A percentile compares a stretch with the other conserved stretches of the same genome.
These are phyloP conservation scores for Picus viridis DNA, from an alignment of 2,797 vertebrate species.

Conservation along the genomic window DNA sequence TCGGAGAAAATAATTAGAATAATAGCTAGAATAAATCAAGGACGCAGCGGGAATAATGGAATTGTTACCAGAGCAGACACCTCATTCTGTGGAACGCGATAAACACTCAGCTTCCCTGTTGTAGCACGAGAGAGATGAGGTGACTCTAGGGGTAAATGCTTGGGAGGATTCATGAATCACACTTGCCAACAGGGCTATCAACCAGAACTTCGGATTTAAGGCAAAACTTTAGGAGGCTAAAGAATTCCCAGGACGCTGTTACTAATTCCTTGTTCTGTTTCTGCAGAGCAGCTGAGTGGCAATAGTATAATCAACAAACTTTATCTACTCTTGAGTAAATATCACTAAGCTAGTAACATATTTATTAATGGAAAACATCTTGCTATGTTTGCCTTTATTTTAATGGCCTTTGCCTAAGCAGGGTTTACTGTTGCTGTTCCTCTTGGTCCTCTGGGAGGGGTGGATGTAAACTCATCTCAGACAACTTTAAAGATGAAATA, in stretches of 20 bases:
- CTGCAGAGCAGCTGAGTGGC: neutral
- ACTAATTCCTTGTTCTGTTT: neutral
- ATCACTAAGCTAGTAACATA: neutral
- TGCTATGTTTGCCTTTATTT: neutral
- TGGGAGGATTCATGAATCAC: slow-evolving; percentile 38
- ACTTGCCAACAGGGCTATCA: neutral
- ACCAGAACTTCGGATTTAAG: slow-evolving; percentile 1
- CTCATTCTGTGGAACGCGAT: slow-evolving; percentile 34
- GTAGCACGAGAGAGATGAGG: neutral
- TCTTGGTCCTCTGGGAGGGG: neutral
- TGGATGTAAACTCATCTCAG: neutral
- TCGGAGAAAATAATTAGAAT: slow-evolving; percentile 69
- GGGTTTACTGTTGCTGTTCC: neutral
- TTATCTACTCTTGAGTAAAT: neutral
- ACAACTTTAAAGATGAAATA: neutral
- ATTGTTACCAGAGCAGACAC: slow-evolving; percentile 49
- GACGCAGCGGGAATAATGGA: slow-evolving; percentile 64
- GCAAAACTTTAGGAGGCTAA: neutral
- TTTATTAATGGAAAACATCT: neutral
- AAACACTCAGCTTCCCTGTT: slow-evolving; percentile 4
- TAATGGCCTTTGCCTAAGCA: neutral
- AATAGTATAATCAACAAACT: neutral
- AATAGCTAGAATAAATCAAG: slow-evolving; percentile 69
- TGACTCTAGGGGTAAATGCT: slow-evolving; percentile 17
- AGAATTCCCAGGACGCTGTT: neutral